Evolutionary conservation across 2,888 invertebrate genomes (phyloP), one percentile per base, ranked within the genome.

Genomic region (Nezara viridula): DNA sequence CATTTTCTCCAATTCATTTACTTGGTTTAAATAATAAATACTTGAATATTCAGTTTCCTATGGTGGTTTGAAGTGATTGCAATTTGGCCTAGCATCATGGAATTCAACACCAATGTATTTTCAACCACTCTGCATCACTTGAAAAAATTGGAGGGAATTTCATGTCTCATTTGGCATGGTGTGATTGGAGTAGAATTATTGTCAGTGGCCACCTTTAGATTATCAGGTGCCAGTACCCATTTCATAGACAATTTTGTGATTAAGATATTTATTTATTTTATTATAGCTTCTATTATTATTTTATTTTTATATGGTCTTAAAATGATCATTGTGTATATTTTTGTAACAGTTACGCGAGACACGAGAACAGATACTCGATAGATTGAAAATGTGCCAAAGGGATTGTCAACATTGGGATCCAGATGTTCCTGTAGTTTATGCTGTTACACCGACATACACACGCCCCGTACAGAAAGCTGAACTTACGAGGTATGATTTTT

Each of bases 381-480:
- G 90, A 55, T 90, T 91, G 81, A 90, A 89, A 81, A 89, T 90
- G 90, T 91, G 91, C 86, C 90, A 90, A 86, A 90, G 90, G 73
- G 90, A 91, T 60, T 91, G 91, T 89, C 90, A 90, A 32, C 89
- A 89, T 9, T 92, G 92, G 91, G 92, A 92, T 90, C 92, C 93
- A 50, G 93, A 94, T 91, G 92, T 94, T 90, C 96, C 97, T 52
- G 95, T 94, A 55, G 97, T 99, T 91, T 98, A 97, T 93, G 97
- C 97, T 27, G 96, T 99, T 91, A 99, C 98, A 7, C 98, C 98
- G 55, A 99, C 98, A 0, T 98, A 98, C 93, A 93, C 95, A 47
- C 94, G 98, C 90, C 95, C 96, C 73, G 96, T 96, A 50, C 98
- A 99, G 93, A 98, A 98, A 93, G 98, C 98, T 19, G 99, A 99